A percentile compares a stretch with the other conserved stretches of the same genome.
phyloP scores from a whole-genome alignment of 1,140 invertebrate species.

The Lysiphlebus fabarum region DNA sequence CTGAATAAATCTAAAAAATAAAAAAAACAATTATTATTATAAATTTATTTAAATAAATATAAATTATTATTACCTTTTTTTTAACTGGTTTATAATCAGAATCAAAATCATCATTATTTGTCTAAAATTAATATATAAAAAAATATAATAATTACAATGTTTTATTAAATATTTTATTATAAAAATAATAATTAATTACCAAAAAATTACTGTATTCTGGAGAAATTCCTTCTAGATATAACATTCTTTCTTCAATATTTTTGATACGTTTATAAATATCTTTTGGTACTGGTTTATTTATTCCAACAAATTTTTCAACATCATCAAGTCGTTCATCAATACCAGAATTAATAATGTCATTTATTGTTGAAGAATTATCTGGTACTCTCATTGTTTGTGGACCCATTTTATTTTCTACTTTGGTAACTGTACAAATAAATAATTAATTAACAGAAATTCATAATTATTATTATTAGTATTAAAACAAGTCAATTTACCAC shows the following conservation, averaged over 20 bases:
- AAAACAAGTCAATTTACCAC: slow-evolving; percentile 55
- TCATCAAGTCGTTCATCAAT: slow-evolving; percentile 60
- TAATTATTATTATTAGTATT: slow-evolving; percentile 13
- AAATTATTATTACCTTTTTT: not conserved
- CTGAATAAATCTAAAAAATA: slow-evolving; percentile 42
- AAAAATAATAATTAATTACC: slow-evolving; percentile 49
- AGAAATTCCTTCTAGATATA: slow-evolving; percentile 66
- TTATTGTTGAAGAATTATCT: slow-evolving; percentile 36
- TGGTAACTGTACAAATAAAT: slow-evolving; percentile 52
- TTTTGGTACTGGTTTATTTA: slow-evolving; percentile 56
- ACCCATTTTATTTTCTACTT: slow-evolving; percentile 60
- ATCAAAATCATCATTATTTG: too few relatives aligned
- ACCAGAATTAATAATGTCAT: slow-evolving; percentile 33
- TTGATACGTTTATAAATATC: slow-evolving; percentile 65
- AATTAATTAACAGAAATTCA: slow-evolving; percentile 31
- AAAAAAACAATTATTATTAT: slow-evolving; percentile 22
- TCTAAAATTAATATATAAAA: slow-evolving; percentile 10
- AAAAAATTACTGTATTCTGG: slow-evolving; percentile 68
- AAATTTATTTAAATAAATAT: not conserved
- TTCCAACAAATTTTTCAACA: slow-evolving; percentile 58
- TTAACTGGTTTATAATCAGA: not conserved
- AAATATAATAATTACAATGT: not conserved
- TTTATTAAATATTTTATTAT: not conserved
- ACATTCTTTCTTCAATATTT: slow-evolving; percentile 63
- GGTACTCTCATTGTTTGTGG: slow-evolving; percentile 57